Percentiles rank a stretch among this genome's conserved stretches.
Conservation (phyloP, 1,140 invertebrate species). For the Brachionus paranguensis region DNA sequence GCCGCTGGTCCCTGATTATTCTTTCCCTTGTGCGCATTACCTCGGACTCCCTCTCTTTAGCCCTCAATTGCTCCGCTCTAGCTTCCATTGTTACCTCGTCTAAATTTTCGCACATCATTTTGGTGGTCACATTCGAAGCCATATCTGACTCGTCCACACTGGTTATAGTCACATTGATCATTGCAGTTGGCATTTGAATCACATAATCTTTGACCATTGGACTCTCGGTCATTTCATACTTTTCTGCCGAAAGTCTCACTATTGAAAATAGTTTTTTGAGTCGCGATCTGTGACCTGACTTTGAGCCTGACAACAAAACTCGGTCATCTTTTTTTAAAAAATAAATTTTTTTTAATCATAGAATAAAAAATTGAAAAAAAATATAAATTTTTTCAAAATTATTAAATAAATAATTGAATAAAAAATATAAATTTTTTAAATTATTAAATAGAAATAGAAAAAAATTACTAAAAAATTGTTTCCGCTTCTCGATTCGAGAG, state of each 20-base stretch:
- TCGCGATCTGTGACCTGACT: not conserved
- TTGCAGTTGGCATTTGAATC: not conserved
- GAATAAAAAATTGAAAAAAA: no score
- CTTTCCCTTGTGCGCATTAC: not conserved
- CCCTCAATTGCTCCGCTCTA: not conserved
- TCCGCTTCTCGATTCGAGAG: not conserved
- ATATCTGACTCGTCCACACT: not conserved
- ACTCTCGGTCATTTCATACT: not conserved
- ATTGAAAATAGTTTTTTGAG: not conserved
- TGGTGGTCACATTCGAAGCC: not conserved
- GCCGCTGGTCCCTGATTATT: not conserved
- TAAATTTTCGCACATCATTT: not conserved
- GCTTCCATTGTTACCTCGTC: not conserved
- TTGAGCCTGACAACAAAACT: not conserved
- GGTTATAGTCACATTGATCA: not conserved
- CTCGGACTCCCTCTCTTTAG: not conserved
- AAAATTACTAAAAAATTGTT: conserved; percentile 31
- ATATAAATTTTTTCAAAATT: no score
- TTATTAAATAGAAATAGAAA: not conserved
- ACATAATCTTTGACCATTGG: not conserved
- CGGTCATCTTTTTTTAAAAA: not conserved
- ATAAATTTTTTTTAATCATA: not conserved
- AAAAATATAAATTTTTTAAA: not conserved
- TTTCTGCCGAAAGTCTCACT: not conserved
- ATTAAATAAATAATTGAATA: not conserved